These are phyloP conservation scores for Phyllostomus hastatus DNA, from an alignment of 2,113 vertebrate genomes.

Conservation along the genomic window DNA sequence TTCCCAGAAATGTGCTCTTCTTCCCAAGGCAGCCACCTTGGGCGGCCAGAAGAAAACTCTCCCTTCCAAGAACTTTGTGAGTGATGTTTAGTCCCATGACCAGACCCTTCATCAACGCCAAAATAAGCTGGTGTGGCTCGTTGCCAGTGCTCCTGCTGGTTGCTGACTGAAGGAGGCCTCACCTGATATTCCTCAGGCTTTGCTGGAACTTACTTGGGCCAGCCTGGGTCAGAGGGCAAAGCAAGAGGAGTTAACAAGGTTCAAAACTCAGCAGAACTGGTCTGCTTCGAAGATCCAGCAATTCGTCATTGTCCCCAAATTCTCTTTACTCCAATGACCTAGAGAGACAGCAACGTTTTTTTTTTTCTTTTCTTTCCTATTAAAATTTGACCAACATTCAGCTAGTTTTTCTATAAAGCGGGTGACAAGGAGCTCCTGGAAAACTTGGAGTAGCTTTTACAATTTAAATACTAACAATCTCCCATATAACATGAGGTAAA, in stretches of 20 bases:
- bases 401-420: slow-evolving; percentile 27
- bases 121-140: not conserved
- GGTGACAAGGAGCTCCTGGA: not conserved
- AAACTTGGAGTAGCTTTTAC: slow-evolving; percentile 3
- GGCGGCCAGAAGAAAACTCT: not conserved
- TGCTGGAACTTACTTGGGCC: not conserved
- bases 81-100: not conserved
- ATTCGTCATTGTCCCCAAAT: not conserved
- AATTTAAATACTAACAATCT: slow-evolving; percentile 42
- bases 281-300: not conserved
- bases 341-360: not conserved
- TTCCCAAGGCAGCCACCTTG: not conserved
- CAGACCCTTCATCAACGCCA: not conserved
- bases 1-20: not conserved
- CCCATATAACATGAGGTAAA: slow-evolving; percentile 39
- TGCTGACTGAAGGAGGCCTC: not conserved
- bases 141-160: not conserved
- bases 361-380: not conserved
- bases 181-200: not conserved
- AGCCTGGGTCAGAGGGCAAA: not conserved
- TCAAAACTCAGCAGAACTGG: not conserved
- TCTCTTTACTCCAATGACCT: slow-evolving; percentile 34
- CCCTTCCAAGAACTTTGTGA: slow-evolving; percentile 12
- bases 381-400: slow-evolving; percentile 45
- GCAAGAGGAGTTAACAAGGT: not conserved